Base-by-base conservation (phyloP, 2,888 invertebrate genomes). In the Drosophila testacea region DNA sequence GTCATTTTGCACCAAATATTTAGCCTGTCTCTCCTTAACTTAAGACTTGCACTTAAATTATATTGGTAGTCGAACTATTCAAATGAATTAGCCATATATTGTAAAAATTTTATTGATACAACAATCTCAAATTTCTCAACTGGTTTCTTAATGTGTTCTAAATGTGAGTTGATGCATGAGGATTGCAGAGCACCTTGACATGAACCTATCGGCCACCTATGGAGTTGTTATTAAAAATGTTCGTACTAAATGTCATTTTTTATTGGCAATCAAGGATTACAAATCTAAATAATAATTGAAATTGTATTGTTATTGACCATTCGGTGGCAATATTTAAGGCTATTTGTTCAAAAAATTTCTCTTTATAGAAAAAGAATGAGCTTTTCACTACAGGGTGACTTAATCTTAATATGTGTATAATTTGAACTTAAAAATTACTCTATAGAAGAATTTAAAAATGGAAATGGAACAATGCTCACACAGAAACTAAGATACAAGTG, bases 181-280 rank as follows among this genome's bases (percentile, higher is more conserved):
- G 56, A 54, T 79, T 62, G 76, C 47, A 22, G 76, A 60, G 38
- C 42, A 57, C 77, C 77, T 79, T 77, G 77, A 16, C 44, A 50
- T 47, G 6, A 5, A 36, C 13, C 6, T 6, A 30, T 22, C 22
- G 22, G 22, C 22, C 22, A 22, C 2, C 5, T 28, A 50, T 62
- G 30, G 16, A 63, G 16, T 50, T 64, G 50, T 41, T 54, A 30
- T 44, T 27, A 6, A 44, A 67, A 34, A 48, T 56, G 32, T 6
- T 65, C 74, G 75, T 59, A 69, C 75, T 62, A 69, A 76, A 73
- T 79, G 69, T 76, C 69, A 55, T 80, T 71, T 83, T 64, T 86
- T 83, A 79, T 77, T 74, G 77, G 77, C 83, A 73, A 79, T 69
- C 28, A 55, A 42, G 60, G 57, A 62, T 55, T 71, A 63, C 62